A percentile compares a stretch with the other conserved stretches of the same genome.
phyloP scores from a whole-genome alignment of 2,113 vertebrate genomes.

The Gobio gobio region DNA sequence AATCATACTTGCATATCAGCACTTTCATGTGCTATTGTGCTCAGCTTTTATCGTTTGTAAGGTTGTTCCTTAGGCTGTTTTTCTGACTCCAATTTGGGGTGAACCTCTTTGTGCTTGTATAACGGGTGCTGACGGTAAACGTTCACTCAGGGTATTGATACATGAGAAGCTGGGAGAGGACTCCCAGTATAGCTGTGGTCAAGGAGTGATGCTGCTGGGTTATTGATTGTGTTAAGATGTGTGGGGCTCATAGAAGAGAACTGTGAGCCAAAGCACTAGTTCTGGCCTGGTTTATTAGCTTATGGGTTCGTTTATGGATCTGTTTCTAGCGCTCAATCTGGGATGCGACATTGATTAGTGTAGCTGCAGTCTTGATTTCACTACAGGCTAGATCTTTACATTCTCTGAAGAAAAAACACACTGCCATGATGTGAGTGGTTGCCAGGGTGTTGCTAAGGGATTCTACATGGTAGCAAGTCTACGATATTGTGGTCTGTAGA shows the following conservation, averaged over 20 bases:
- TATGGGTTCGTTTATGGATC: background rate
- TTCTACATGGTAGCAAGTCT: too few species aligned
- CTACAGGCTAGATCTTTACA: background rate
- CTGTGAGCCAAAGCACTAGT: background rate
- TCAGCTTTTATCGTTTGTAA: background rate
- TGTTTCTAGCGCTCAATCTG: background rate
- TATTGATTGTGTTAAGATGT: conserved; percentile 30
- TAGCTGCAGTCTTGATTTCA: background rate
- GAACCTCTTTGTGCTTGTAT: background rate
- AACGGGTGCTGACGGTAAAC: conserved; percentile 10
- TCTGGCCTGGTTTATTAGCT: background rate
- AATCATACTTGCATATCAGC: background rate
- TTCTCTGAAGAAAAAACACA: background rate
- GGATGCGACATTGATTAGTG: background rate
- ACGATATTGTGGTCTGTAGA: too few species aligned
- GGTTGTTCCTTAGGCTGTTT: background rate
- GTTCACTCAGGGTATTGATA: conserved; percentile 10
- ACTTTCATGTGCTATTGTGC: background rate
- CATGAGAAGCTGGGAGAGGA: background rate
- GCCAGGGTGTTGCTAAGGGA: background rate
- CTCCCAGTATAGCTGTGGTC: conserved; percentile 43
- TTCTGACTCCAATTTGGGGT: background rate
- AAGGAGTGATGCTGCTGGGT: background rate
- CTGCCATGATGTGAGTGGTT: background rate
- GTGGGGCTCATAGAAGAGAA: background rate